These are phyloP conservation scores for Tapera naevia DNA, from an alignment of 2,797 vertebrate species.

Conservation along the genomic window DNA sequence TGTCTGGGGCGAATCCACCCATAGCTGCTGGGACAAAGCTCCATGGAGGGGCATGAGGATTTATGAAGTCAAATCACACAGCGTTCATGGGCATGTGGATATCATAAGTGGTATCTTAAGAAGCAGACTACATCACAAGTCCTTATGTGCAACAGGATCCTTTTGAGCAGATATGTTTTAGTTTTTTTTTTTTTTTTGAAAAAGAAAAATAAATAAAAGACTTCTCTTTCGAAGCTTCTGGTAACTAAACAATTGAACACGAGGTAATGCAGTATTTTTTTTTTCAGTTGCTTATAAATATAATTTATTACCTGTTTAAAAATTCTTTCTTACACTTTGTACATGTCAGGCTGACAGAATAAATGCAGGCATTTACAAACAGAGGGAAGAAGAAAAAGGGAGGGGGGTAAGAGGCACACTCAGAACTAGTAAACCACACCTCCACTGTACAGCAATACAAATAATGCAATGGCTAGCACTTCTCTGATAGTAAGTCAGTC, in stretches of 20 bases:
- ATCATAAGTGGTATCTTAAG: background rate
- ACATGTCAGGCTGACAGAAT: slow-evolving; percentile 91
- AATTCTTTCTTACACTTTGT: slow-evolving; percentile 99
- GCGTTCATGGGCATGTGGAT: background rate
- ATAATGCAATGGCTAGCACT: slow-evolving; percentile 79
- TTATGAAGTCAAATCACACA: background rate
- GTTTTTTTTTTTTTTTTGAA: background rate
- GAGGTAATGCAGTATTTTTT: background rate
- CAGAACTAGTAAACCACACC: slow-evolving; percentile 81
- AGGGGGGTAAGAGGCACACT: slow-evolving; percentile 76
- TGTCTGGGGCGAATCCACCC: background rate
- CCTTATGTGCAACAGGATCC: background rate
- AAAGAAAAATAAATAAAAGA: background rate
- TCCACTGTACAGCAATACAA: slow-evolving; percentile 84
- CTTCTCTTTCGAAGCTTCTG: background rate
- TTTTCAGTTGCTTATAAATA: slow-evolving; percentile 98
- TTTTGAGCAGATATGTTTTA: background rate
- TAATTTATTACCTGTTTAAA: slow-evolving; percentile 99
- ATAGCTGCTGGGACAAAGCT: background rate
- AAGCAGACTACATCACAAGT: background rate
- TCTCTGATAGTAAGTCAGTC: slow-evolving; percentile 74
- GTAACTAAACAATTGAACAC: slow-evolving; percentile 38
- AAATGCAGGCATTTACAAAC: slow-evolving; percentile 91
- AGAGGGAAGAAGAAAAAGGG: slow-evolving; percentile 79
- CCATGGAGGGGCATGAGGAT: background rate